A percentile compares a stretch with the other conserved stretches of the same genome.
These are phyloP conservation scores for Gymnogyps californianus DNA, from an alignment of 2,113 vertebrate genomes.

Conservation along the genomic window DNA sequence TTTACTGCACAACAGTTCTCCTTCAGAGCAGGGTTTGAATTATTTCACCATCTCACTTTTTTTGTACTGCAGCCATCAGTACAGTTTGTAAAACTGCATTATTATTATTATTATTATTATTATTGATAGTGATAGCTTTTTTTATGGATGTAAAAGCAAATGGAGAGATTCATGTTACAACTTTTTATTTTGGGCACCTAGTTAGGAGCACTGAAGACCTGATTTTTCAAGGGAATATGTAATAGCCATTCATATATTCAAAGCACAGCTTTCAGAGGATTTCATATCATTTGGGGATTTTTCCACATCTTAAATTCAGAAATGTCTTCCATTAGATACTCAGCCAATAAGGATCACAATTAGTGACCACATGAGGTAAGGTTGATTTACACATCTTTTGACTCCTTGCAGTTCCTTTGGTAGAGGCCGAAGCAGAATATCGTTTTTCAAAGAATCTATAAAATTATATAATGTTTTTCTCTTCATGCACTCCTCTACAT, in stretches of 20 bases:
- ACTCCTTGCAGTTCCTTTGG: not conserved
- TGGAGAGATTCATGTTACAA: not conserved
- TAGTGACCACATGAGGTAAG: not conserved
- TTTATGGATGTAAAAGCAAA: not conserved
- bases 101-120: not conserved
- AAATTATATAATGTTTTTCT: not conserved
- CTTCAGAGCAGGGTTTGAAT: not conserved
- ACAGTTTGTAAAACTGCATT: not conserved
- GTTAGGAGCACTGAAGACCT: not conserved
- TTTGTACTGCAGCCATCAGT: not conserved
- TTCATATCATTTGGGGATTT: not conserved
- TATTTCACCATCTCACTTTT: not conserved
- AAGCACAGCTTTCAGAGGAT: not conserved
- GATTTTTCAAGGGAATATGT: not conserved
- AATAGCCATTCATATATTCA: not conserved
- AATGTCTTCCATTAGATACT: not conserved
- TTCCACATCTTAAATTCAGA: not conserved
- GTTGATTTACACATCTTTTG: not conserved
- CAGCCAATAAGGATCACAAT: not conserved
- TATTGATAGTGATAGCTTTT: not conserved
- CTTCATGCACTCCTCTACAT: not conserved
- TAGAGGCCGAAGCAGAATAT: not conserved
- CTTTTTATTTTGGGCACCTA: not conserved
- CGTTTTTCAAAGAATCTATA: not conserved
- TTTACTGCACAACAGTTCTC: not conserved